Base-by-base conservation (phyloP, 1,140 invertebrate species). In the Sminthurinus signatus region DNA sequence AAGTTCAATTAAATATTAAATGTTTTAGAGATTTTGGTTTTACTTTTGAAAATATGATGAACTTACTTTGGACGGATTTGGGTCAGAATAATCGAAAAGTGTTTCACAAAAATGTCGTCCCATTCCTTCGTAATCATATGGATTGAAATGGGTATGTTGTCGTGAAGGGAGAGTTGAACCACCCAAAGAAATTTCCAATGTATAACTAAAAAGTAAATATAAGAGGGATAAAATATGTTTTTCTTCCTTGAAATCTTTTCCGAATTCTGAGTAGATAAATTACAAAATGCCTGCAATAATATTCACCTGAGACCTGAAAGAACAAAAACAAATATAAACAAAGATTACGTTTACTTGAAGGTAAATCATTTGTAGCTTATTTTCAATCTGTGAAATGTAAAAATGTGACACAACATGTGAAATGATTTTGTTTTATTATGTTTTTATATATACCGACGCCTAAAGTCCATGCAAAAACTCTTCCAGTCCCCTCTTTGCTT, bases 391-490 rank as follows among this genome's bases (percentile, higher is more conserved):
- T 43, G 5, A 32, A 23, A 19, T n/a, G n/a, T 29, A 27, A 17
- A 36, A 8, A 8, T 36, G 15, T 8, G 15, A 8, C 32, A 36
- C 15, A 36, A 36, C 5, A 36, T 15, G 15, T 36, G 32, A 15
- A 15, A 36, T 36, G n/a, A 10, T 21, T 52, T 5, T 19, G 3
- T 57, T 57, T 15, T 10, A 60, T 27, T 28, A 58, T 27, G 21
- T 39, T 56, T 23, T 14, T 19, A 8, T 29, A 46, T 72, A 95
- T 93, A 50, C 87, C 84, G 21, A 96, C 88, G 14, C 93, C 93
- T 83, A 96, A 85, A 80, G 92, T 88, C 91, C 91, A 96, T 71
- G 94, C 87, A 0, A 95, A 91, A 15, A 96, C 88, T 60, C 93
- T 78, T 5, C 91, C 92, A 12, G 93, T 96, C 1, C 92, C 92